Evolutionary conservation across 2,113 vertebrate species (phyloP), one percentile per base, ranked within the genome.

Genomic region (Lasiurus borealis): DNA sequence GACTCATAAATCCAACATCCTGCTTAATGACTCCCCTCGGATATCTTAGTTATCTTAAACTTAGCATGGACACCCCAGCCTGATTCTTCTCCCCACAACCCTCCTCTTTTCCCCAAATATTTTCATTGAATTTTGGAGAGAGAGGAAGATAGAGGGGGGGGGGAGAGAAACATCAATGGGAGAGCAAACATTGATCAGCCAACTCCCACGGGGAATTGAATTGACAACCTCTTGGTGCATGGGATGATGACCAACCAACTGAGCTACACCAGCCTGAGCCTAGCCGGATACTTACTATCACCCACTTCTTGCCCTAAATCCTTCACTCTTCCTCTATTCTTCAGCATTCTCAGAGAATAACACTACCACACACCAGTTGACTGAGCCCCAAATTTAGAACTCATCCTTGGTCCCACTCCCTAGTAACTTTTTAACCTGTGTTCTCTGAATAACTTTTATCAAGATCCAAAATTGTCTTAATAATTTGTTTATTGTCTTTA

Each of bases 361-460:
- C 12, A 48, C 15, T 44, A 52, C 12, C 13, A 21, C n/a, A 36
- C 4, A 34, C 44, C 19, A 46, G 36, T 15, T 66, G 6, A 46
- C 12, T 90, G 77, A 73, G 36, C 18, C n/a, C 44, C 10, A 12
- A 13, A 71, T 92, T 68, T 83, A 90, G 59, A 40, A 78, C 5
- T n/a, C 6, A 31, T 50, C 77, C 46, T 34, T 72, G 25, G 3
- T 48, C 18, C 27, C 10, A 34, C 34, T 12, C 48, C 4, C 11
- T 6, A 25, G 29, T 90, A 48, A 66, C 40, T 34, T 59, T 66
- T 75, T 59, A 68, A 40, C 77, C 44, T 86, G 6, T 68, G 50
- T 76, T 92, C 87, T 83, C 69, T 59, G 27, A 78, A 44, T 8
- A 57, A n/a, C 81, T 77, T 66, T 48, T 90, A 23, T 92, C 25